Evolutionary conservation across 2,888 invertebrate species (phyloP).

Genomic region (Apotomis betuletana): DNA sequence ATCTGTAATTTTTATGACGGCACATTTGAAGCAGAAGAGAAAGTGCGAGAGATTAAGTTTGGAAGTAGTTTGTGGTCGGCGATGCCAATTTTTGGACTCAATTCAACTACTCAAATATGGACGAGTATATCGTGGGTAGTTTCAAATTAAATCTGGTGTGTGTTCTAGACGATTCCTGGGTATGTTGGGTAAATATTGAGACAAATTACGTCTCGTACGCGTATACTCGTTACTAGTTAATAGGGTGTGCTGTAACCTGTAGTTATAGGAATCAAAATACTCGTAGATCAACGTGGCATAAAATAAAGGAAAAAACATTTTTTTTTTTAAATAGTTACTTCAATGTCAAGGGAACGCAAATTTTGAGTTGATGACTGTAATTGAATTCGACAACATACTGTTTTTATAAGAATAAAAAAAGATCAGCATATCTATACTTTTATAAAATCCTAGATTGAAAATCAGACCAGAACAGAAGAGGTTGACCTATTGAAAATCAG

Average conservation of each 20-base stretch:
- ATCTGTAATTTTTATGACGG: neutral
- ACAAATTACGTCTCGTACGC: constrained; percentile 2
- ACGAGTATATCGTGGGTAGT: neutral
- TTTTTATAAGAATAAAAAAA: no score
- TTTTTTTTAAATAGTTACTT: no score
- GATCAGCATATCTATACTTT: no score
- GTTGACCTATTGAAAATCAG: no score
- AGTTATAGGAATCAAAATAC: no score
- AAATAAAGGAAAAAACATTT: no score
- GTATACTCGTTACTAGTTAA: neutral
- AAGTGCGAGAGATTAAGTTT: constrained; percentile 17
- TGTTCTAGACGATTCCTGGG: constrained; percentile 16
- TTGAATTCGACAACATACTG: no score
- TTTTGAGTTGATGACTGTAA: no score
- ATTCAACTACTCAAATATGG: constrained; percentile 37
- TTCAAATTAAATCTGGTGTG: constrained; percentile 33
- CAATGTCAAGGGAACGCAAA: no score
- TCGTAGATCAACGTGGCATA: no score
- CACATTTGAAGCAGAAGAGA: neutral
- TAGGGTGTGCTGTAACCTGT: neutral
- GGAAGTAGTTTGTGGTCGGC: constrained; percentile 21
- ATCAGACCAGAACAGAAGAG: no score
- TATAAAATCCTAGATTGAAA: no score
- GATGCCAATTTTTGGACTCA: constrained; percentile 29
- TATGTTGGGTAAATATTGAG: constrained; percentile 15